Conservation (phyloP, 2,888 invertebrate species). For the Mythimna ferrago region DNA sequence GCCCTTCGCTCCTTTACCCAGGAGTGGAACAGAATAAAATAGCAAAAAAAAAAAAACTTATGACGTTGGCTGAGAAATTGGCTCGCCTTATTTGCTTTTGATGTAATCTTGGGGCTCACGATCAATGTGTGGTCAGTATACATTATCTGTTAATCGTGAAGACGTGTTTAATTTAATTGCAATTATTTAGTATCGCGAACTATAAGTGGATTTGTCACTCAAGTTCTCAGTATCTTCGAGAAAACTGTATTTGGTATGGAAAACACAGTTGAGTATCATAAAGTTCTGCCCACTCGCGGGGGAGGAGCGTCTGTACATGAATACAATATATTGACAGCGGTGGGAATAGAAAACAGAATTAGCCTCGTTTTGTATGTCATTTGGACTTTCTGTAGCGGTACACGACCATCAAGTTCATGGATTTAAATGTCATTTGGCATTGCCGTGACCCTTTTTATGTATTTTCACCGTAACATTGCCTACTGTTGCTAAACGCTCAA, state of each 20-base stretch:
- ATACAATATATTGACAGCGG: conserved; percentile 53
- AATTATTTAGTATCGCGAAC: background rate
- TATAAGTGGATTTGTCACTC: background rate
- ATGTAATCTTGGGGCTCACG: conserved; percentile 12
- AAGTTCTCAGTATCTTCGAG: conserved; percentile 9
- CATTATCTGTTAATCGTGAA: conserved; percentile 5
- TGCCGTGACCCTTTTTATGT: conserved; percentile 53
- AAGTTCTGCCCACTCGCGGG: conserved; percentile 9
- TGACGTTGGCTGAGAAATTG: conserved; percentile 36
- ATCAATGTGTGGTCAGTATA: conserved; percentile 15
- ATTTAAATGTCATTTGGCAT: conserved; percentile 65
- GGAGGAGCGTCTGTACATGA: conserved; percentile 33
- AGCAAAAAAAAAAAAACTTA: background rate
- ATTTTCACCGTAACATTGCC: conserved; percentile 48
- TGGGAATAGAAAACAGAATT: conserved; percentile 66
- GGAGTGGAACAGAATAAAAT: too few relatives aligned
- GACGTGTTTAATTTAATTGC: conserved; percentile 3
- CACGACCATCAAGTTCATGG: conserved; percentile 62
- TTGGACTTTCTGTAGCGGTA: conserved; percentile 65
- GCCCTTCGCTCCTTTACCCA: too few relatives aligned
- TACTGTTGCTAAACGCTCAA: conserved; percentile 27
- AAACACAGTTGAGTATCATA: conserved; percentile 22
- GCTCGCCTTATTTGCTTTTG: conserved; percentile 15
- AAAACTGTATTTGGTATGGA: conserved; percentile 9
- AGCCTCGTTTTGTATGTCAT: conserved; percentile 63